phyloP scores from a whole-genome alignment of 2,797 vertebrate genomes.

The Sebastes itinus region DNA sequence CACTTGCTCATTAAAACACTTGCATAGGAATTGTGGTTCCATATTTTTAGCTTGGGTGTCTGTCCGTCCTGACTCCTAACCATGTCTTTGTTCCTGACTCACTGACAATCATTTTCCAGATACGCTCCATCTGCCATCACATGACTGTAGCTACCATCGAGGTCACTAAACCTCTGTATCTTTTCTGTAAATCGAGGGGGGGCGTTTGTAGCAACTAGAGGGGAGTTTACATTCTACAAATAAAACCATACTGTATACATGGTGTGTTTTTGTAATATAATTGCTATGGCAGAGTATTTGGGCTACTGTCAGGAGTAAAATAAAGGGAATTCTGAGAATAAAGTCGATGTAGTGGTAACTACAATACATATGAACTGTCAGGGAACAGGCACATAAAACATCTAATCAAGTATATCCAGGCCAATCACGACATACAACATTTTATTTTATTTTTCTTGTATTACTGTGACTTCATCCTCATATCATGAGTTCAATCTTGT shows the following conservation, averaged over 20 bases:
- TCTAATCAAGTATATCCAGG: neutral
- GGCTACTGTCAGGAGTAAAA: neutral
- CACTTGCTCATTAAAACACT: neutral
- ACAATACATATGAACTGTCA: neutral
- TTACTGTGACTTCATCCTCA: neutral
- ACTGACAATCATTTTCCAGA: neutral
- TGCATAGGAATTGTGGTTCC: neutral
- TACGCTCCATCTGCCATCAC: neutral
- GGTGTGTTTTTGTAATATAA: neutral
- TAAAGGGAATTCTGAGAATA: neutral
- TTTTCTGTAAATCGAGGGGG: no score
- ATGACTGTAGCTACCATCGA: neutral
- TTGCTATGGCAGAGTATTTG: neutral
- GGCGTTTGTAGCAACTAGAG: neutral
- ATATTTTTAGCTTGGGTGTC: no score
- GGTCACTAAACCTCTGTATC: neutral
- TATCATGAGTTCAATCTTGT: neutral
- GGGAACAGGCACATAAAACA: neutral
- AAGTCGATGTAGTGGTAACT: neutral
- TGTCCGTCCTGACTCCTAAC: neutral
- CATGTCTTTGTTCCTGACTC: neutral
- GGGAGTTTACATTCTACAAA: neutral
- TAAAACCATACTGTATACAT: neutral
- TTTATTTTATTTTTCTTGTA: neutral
- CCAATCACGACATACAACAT: neutral